These are phyloP conservation scores for Tadarida brasiliensis DNA, from an alignment of 2,797 vertebrate genomes.

Conservation along the genomic window DNA sequence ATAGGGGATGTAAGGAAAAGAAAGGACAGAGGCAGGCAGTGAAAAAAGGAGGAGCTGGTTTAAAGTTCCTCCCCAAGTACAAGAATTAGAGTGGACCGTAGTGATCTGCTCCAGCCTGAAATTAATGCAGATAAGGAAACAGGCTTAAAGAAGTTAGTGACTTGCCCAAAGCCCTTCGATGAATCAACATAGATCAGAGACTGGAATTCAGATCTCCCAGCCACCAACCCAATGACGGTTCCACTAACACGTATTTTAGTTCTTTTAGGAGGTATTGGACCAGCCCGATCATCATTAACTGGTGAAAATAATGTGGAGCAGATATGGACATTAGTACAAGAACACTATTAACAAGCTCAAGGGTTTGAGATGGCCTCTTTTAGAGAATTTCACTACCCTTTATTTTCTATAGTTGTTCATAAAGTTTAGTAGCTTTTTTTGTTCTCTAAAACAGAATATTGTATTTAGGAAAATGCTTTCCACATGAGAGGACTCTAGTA, in stretches of 20 bases:
- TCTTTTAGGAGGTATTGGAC: constrained; percentile 4
- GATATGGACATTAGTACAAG: not conserved
- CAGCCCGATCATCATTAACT: not conserved
- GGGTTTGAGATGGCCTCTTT: not conserved
- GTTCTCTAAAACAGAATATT: constrained; percentile 4
- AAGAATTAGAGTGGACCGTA: not conserved
- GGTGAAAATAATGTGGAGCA: not conserved
- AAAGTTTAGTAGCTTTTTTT: not conserved
- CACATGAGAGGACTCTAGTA: not conserved
- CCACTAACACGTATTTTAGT: not conserved
- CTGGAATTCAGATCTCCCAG: not conserved
- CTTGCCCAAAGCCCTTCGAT: not conserved
- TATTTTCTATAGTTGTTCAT: not conserved
- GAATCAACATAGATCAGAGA: not conserved
- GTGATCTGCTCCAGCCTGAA: not conserved
- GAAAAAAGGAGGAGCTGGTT: not conserved
- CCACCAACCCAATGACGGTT: not conserved
- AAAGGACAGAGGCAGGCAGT: not conserved
- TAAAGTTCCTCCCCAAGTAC: not conserved
- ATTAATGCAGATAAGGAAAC: not conserved
- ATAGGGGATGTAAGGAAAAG: not conserved
- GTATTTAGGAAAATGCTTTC: constrained; percentile 36
- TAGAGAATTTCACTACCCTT: constrained; percentile 3
- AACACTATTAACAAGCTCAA: not conserved
- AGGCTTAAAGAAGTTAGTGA: not conserved